Base-by-base conservation (phyloP, 2,888 invertebrate species). In the Uloborus plumipes region DNA sequence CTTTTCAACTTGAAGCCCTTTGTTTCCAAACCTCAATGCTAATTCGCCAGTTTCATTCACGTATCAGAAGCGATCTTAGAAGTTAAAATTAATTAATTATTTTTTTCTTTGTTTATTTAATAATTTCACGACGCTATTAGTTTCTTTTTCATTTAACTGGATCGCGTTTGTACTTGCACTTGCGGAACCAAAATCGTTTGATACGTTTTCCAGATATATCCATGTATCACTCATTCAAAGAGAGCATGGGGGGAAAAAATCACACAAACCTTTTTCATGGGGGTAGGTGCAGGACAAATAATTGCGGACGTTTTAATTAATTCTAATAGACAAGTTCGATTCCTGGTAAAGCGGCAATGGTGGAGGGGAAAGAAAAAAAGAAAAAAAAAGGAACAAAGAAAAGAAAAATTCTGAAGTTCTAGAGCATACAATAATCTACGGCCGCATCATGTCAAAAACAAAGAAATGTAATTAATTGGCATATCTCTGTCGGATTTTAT, bases 81-180 rank as follows among this genome's bases (percentile, higher is more conserved):
- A 74, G 80, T 80, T 80, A 74, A 80, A 80, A 80, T 80, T 80
- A 80, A 80, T 80, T 80, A 80, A 80, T 80, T 74, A 78, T 80
- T 78, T 78, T 79, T 79, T 47, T 70, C 55, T 67, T 69, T 74
- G 67, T 67, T 80, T 26, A 55, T 26, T 20, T 26, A 31, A 61
- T 61, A 31, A 31, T 61, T 22, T 47, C 62, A 18, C 47, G 62
- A 62, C 47, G 39, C 62, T 62, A 39, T 62, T 62, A 62, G 16
- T 15, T 62, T 62, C 47, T 62, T 62, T 62, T 62, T 62, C 18
- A n/a, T 14, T 31, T 62, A 62, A 39, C 47, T 62, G 47, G 16
- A 62, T 62, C 47, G 73, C 39, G 69, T 53, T 70, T 74, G 61
- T 80, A 80, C 80, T 80, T 74, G 67, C 51, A 18, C 31, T 18